Evolutionary conservation across 1,140 invertebrate genomes (phyloP), one percentile per base, ranked within the genome.

Genomic region (Drosophila funebris): DNA sequence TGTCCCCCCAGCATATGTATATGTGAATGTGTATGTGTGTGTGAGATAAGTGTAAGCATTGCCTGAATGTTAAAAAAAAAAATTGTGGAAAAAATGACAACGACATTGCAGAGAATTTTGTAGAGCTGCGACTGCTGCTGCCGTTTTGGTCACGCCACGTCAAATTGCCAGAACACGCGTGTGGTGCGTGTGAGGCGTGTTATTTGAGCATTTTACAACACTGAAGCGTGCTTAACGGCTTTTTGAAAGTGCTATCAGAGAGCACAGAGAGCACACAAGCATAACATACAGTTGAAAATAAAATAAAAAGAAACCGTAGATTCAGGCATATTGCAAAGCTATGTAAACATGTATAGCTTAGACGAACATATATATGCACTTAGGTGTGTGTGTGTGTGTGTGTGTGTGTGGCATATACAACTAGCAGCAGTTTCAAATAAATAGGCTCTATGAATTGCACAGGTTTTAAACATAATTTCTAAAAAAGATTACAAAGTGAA

Each of bases 181-280:
- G 69, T 48, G 64, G 54, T 72, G 69, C 62, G 69, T 72, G 69
- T 82, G 79, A 61, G 67, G 74, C 79, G 63, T 82, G 78, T 81
- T 82, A 81, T 82, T 82, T 73, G 63, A 81, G 56, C 78, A 64
- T 77, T 81, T 77, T 82, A 82, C 79, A 82, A 81, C 78, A 81
- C 78, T 82, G 78, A 73, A 73, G 78, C 78, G 73, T 82, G 78
- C 78, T 77, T 81, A 81, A 81, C 78, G 78, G 78, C 78, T 77
- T 81, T 82, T 82, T 81, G 70, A 82, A 81, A 81, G 58, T 81
- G 73, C 78, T 66, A 81, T 81, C 78, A 74, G 61, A 16, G 46
- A 54, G 57, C 24, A 50, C 14, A 46, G 16, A 36, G 39, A 22
- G 24, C 48, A 43, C 11, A 63, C 54, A 67, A 76, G 56, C 53